phyloP scores from a whole-genome alignment of 2,113 vertebrate genomes.

The Galemys pyrenaicus region DNA sequence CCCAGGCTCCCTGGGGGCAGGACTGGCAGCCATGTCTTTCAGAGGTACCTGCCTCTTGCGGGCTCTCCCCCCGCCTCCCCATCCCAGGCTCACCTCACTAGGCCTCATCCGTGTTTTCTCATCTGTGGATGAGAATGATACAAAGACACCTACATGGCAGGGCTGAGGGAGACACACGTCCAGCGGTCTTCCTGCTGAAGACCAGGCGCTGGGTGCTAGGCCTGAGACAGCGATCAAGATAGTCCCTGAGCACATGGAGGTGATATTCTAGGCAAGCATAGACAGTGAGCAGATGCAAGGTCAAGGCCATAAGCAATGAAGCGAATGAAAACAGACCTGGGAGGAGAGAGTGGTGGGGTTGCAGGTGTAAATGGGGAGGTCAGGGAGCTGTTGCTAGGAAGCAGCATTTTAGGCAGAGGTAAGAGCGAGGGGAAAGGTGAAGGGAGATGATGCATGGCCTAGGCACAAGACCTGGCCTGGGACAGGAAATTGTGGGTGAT shows the following conservation, averaged over 20 bases:
- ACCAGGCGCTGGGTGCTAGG: background rate
- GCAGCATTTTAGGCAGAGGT: background rate
- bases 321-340: background rate
- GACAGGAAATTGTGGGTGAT: background rate
- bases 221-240: background rate
- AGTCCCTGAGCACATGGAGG: background rate
- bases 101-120: background rate
- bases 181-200: too few species aligned
- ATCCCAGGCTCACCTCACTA: background rate
- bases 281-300: background rate
- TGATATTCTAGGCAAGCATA: background rate
- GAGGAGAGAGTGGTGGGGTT: background rate
- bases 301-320: background rate
- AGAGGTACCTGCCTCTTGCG: background rate
- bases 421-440: background rate
- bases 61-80: background rate
- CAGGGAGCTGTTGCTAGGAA: background rate
- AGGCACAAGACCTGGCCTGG: background rate
- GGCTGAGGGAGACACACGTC: background rate
- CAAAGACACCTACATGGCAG: background rate
- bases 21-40: background rate
- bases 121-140: background rate
- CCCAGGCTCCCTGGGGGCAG: too few species aligned
- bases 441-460: background rate
- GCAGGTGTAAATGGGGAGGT: background rate